A percentile compares a stretch with the other conserved stretches of the same genome.
These are phyloP conservation scores for Colinus virginianus DNA, from an alignment of 2,113 vertebrate species.

Conservation along the genomic window DNA sequence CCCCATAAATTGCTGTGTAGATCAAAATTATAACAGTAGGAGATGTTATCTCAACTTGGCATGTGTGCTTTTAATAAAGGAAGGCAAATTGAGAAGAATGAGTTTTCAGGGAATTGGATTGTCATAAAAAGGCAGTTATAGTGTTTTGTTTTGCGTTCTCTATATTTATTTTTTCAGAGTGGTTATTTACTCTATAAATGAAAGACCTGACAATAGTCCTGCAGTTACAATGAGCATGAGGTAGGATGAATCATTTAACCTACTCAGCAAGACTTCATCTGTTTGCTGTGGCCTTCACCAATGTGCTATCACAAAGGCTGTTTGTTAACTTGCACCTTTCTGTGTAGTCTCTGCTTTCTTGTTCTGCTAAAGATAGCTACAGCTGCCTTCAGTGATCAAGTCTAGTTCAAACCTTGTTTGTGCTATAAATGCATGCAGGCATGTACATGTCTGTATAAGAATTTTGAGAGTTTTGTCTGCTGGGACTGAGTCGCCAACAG, in stretches of 20 bases:
- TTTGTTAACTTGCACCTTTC: neutral
- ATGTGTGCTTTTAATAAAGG: neutral
- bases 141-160: neutral
- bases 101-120: neutral
- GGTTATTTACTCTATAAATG: neutral
- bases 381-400: neutral
- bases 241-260: neutral
- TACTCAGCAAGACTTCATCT: neutral
- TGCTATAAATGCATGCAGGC: neutral
- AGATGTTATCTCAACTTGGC: neutral
- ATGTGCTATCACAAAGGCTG: neutral
- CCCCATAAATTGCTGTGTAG: neutral
- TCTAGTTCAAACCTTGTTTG: constrained; percentile 4
- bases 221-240: neutral
- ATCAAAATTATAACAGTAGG: neutral
- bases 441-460: neutral
- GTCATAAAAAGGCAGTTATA: neutral
- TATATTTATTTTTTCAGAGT: neutral
- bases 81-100: neutral
- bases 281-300: neutral
- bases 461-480: neutral
- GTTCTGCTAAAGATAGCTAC: neutral
- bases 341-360: neutral
- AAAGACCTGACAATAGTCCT: neutral
- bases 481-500: neutral